Base-by-base conservation (phyloP, 64 coral and sea anemone species). In the Dendronephthya gigantea region DNA sequence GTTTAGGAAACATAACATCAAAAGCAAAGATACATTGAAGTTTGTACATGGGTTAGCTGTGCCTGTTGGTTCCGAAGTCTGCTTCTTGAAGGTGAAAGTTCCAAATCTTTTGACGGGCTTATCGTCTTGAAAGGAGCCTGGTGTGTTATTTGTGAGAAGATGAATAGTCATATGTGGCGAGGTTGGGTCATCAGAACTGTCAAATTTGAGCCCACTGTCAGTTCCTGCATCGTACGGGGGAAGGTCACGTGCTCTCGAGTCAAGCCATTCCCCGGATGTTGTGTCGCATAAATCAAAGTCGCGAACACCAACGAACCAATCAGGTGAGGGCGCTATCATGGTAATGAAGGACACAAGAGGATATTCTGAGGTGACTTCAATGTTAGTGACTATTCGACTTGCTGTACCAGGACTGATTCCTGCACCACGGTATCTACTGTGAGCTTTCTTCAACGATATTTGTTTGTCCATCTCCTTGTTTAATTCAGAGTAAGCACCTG, bases 291-390 rank as follows among this genome's bases (percentile, higher is more conserved):
- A 81, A 14, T 90, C 50, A 5, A 34, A 29, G 74, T 85, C 81
- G 50, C 83, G 68, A 7, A 90, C 74, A 82, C 89, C 89, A 82
- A 90, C 75, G 50, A 90, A 86, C 89, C 89, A 90, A 75, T 90
- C 88, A 39, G 88, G 88, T 39, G 88, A 90, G 7, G 88, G 88
- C 17, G 65, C 82, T 45, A 90, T 58, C 88, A 90, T 90, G 22
- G 88, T 70, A 9, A 90, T 76, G 0, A 84, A 34, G 15, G 72
- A 79, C 27, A 79, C 72, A 7, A 79, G 72, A 39, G 72, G 72
- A 79, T 79, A 79, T 39, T 79, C 32, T 12, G 72, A 15, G 72
- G 34, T 79, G 19, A 79, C 72, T 39, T 34, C 32, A 29, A 79
- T 79, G 36, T 79, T 19, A 33, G 32, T 2, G 15, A 39, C 29